Conservation (phyloP, 2,888 invertebrate species). For the Tetragonula carbonaria region DNA sequence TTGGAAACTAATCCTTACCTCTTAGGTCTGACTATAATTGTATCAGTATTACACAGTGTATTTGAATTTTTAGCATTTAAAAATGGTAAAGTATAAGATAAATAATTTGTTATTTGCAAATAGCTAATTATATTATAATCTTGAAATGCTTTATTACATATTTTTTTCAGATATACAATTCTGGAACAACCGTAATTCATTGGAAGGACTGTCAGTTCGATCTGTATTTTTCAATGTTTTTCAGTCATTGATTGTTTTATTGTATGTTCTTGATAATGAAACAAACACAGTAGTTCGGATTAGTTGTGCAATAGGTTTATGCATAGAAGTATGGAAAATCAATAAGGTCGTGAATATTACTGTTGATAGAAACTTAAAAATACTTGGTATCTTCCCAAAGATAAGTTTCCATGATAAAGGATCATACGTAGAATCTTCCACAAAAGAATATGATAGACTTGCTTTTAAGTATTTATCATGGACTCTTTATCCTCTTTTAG, state of each 20-base stretch:
- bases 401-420: slow-evolving; percentile 96
- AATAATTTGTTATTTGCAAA: neutral
- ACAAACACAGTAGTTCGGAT: slow-evolving; percentile 98
- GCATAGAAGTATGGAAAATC: slow-evolving; percentile 99
- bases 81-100: slow-evolving; percentile 88
- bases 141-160: slow-evolving; percentile 10
- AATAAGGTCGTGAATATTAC: slow-evolving; percentile 97
- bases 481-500: slow-evolving; percentile 96
- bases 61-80: slow-evolving; percentile 99
- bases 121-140: neutral
- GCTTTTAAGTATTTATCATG: slow-evolving; percentile 99
- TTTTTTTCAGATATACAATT: slow-evolving; percentile 95
- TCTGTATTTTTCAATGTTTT: slow-evolving; percentile 99
- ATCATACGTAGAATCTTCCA: slow-evolving; percentile 97
- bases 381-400: slow-evolving; percentile 92
- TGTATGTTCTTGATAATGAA: slow-evolving; percentile 99
- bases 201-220: slow-evolving; percentile 98
- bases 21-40: slow-evolving; percentile 94
- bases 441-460: slow-evolving; percentile 96
- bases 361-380: slow-evolving; percentile 89
- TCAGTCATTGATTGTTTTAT: slow-evolving; percentile 96
- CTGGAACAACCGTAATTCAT: slow-evolving; percentile 98
- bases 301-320: slow-evolving; percentile 96
- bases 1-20: slow-evolving; percentile 98
- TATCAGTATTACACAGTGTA: slow-evolving; percentile 97